These are phyloP conservation scores for Enteromius paludinosus DNA, from an alignment of 2,797 vertebrate species.

Conservation along the genomic window DNA sequence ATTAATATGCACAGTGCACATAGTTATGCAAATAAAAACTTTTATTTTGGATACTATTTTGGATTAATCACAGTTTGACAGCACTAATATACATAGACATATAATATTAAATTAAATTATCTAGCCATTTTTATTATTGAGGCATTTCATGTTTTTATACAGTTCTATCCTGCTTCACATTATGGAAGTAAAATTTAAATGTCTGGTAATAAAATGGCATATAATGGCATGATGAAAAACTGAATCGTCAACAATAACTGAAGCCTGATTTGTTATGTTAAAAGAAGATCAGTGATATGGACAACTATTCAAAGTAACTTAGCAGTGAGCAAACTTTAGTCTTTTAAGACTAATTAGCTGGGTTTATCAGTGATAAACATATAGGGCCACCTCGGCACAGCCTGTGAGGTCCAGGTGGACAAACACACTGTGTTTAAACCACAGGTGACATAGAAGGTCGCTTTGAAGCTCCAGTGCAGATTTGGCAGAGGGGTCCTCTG, in stretches of 20 bases:
- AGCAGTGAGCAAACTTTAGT: slow-evolving; percentile 64
- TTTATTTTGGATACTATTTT: too few species aligned
- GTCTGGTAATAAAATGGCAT: not conserved
- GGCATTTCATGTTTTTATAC: not conserved
- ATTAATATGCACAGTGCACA: too few species aligned
- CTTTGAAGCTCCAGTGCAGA: slow-evolving; percentile 75
- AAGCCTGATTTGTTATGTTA: not conserved
- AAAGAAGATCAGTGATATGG: not conserved
- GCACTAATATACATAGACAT: too few species aligned
- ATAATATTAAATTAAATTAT: not conserved
- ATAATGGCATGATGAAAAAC: not conserved
- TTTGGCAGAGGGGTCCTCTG: slow-evolving; percentile 59
- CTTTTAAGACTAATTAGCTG: slow-evolving; percentile 36
- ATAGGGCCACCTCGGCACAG: slow-evolving; percentile 64
- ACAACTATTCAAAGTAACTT: not conserved
- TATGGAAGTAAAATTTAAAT: not conserved
- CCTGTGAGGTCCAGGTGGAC: slow-evolving; percentile 67
- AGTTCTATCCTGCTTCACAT: not conserved
- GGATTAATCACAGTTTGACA: too few species aligned
- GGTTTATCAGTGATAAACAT: slow-evolving; percentile 67
- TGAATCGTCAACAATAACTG: not conserved
- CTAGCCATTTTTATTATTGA: not conserved
- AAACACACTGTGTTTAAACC: slow-evolving; percentile 65
- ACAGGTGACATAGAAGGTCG: slow-evolving; percentile 67
- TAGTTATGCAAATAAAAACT: too few species aligned